These are phyloP conservation scores for Hippopotamus amphibius DNA, from an alignment of 2,113 vertebrate genomes.

Conservation along the genomic window DNA sequence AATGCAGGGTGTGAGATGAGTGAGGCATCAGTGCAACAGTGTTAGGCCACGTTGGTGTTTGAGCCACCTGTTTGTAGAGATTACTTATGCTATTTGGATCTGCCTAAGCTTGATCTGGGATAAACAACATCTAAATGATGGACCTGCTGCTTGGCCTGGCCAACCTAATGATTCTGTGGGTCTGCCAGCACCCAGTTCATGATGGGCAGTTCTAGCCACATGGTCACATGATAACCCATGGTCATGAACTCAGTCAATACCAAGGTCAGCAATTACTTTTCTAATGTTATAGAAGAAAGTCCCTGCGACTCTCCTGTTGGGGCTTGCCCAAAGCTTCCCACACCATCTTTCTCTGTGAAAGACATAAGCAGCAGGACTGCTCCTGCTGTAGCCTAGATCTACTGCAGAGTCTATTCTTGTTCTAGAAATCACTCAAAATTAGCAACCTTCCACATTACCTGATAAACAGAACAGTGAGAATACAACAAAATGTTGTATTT, in stretches of 20 bases:
- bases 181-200: neutral
- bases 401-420: neutral
- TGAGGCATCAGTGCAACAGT: neutral
- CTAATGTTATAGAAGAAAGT: neutral
- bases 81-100: neutral
- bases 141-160: neutral
- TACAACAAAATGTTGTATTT: neutral
- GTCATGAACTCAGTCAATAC: neutral
- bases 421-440: neutral
- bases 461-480: neutral
- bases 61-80: neutral
- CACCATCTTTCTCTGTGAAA: neutral
- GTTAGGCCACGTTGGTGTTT: neutral
- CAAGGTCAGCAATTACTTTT: constrained; percentile 19
- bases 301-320: neutral
- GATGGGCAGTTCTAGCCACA: neutral
- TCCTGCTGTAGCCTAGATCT: neutral
- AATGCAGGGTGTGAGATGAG: neutral
- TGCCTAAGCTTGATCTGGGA: neutral
- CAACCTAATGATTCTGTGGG: neutral
- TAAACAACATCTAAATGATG: neutral
- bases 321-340: neutral
- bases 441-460: neutral
- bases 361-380: neutral
- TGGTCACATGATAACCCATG: neutral